These are phyloP conservation scores for Stichopus chloronotus DNA, from an alignment of 35 echinoderm and acorn worm genomes.

Conservation along the genomic window DNA sequence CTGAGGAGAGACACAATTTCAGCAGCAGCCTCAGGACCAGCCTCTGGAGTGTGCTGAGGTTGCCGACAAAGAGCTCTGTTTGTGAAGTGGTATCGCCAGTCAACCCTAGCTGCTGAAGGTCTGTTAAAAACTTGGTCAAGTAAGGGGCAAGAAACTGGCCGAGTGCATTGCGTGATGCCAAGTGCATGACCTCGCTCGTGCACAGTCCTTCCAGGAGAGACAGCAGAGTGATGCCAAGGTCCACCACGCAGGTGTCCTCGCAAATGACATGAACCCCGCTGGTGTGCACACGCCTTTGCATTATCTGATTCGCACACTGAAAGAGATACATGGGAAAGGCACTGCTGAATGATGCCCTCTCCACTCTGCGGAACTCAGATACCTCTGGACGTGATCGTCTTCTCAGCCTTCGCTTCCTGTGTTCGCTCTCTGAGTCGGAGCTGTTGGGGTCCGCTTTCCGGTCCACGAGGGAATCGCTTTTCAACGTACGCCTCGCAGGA, in stretches of 20 bases:
- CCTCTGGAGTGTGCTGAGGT: conserved; percentile 73
- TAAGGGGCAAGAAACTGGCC: conserved; percentile 86
- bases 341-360: conserved; percentile 45
- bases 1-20: conserved; percentile 83
- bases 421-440: conserved; percentile 78
- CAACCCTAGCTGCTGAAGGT: conserved; percentile 62
- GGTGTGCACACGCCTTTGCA: conserved; percentile 49
- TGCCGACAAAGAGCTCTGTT: conserved; percentile 6
- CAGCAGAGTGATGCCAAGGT: conserved; percentile 79
- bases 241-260: conserved; percentile 66
- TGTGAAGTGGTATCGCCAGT: conserved; percentile 18
- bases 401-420: background rate
- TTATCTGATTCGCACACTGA: conserved; percentile 58
- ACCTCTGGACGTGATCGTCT: background rate
- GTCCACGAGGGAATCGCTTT: conserved; percentile 18
- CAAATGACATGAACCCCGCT: conserved; percentile 44
- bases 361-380: conserved; percentile 22
- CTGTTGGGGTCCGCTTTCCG: conserved; percentile 46
- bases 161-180: conserved; percentile 73
- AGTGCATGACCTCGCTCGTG: conserved; percentile 81
- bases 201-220: conserved; percentile 87
- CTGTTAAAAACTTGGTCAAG: conserved; percentile 68
- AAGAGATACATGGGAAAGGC: conserved; percentile 51
- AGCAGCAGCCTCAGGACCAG: conserved; percentile 81
- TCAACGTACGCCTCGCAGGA: background rate